Evolutionary conservation across 2,113 vertebrate species (phyloP).

Genomic region (Motacilla alba): DNA sequence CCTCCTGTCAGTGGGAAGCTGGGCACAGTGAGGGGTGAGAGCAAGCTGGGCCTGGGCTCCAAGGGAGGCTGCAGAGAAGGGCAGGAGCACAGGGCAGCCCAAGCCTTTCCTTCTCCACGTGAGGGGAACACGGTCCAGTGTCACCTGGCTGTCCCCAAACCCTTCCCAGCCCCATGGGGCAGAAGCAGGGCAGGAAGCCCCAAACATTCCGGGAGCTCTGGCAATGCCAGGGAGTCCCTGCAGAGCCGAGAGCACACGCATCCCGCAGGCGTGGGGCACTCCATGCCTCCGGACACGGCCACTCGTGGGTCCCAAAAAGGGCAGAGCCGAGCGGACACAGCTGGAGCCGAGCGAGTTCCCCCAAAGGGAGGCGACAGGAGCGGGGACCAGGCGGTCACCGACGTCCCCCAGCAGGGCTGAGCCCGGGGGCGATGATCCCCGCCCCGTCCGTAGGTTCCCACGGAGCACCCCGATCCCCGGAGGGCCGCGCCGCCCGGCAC

Average conservation of each 20-base stretch:
- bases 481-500: not conserved
- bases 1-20: not conserved
- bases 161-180: not conserved
- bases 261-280: not conserved
- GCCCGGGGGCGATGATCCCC: not conserved
- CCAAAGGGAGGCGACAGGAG: not conserved
- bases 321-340: not conserved
- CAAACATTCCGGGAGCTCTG: not conserved
- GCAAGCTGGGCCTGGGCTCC: fast-evolving
- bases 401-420: not conserved
- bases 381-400: not conserved
- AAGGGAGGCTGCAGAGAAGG: not conserved
- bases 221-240: not conserved
- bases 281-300: not conserved
- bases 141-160: not conserved
- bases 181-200: not conserved
- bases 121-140: not conserved
- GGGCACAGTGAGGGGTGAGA: fast-evolving
- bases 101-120: not conserved
- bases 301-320: not conserved
- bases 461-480: not conserved
- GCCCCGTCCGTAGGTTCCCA: not conserved
- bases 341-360: not conserved
- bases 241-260: fast-evolving
- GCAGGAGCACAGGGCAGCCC: not conserved